A percentile compares a stretch with the other conserved stretches of the same genome.
Evolutionary conservation across 2,797 vertebrate genomes (phyloP).

Genomic region (Mastacembelus armatus): DNA sequence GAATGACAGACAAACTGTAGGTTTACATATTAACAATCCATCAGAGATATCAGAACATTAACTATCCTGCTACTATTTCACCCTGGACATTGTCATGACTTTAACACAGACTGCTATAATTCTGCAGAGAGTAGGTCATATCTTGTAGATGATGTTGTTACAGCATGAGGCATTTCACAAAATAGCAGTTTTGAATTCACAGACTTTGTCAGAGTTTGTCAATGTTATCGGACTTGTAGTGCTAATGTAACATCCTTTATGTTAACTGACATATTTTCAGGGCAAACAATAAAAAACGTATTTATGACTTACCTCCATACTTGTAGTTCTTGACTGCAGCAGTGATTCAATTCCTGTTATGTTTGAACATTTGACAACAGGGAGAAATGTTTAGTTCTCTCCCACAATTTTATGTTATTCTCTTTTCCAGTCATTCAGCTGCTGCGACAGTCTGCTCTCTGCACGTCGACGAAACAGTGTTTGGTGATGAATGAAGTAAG

Average conservation of each 20-base stretch:
- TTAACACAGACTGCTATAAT: not conserved
- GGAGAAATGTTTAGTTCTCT: slow-evolving; percentile 14
- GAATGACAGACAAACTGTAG: not conserved
- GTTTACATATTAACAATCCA: slow-evolving; percentile 7
- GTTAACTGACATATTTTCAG: not conserved
- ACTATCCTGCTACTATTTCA: not conserved
- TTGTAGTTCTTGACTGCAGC: slow-evolving; percentile 27
- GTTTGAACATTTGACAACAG: slow-evolving; percentile 16
- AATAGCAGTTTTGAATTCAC: not conserved
- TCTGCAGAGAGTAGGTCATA: not conserved
- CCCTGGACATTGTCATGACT: not conserved
- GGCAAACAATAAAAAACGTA: slow-evolving; percentile 1
- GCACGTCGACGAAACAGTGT: slow-evolving; percentile 41
- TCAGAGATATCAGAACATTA: not conserved
- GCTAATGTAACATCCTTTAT: not conserved
- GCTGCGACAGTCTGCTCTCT: slow-evolving; percentile 29
- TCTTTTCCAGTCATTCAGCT: slow-evolving; percentile 51
- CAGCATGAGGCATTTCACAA: not conserved
- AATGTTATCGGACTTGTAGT: too few relatives aligned
- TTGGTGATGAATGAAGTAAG: slow-evolving; percentile 73
- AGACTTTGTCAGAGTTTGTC: not conserved
- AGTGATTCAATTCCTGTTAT: slow-evolving; percentile 15
- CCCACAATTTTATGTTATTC: slow-evolving; percentile 49
- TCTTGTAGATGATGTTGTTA: too few relatives aligned
- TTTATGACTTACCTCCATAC: slow-evolving; percentile 78